These are phyloP conservation scores for Drosophila simulans DNA, from an alignment of 1,140 invertebrate species.

Conservation along the genomic window DNA sequence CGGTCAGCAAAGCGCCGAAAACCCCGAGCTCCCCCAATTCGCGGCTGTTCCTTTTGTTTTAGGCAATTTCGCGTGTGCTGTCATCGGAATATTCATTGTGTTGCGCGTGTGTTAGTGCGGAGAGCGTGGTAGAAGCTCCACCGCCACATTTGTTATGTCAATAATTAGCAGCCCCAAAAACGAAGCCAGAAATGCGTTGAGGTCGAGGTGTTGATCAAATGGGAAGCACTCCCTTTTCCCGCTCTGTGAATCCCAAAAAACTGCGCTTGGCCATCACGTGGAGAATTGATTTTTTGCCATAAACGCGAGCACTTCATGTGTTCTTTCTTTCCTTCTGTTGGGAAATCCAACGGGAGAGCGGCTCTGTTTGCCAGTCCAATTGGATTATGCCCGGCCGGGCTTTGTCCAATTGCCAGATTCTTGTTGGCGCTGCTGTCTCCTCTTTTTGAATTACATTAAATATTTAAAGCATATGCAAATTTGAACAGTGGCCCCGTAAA, in stretches of 20 bases:
- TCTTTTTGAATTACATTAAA: constrained; percentile 81
- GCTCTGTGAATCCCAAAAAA: constrained; percentile 35
- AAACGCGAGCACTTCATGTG: constrained; percentile 54
- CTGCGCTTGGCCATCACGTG: constrained; percentile 73
- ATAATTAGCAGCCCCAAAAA: constrained; percentile 72
- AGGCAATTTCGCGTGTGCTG: constrained; percentile 66
- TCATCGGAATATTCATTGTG: constrained; percentile 23
- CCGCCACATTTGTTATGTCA: constrained; percentile 76
- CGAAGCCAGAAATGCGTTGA: constrained; percentile 51
- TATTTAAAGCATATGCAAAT: constrained; percentile 83
- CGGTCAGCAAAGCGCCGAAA: neutral
- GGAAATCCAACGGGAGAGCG: constrained; percentile 9
- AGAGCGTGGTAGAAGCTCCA: constrained; percentile 10
- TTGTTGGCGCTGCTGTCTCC: constrained; percentile 51
- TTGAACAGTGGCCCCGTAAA: constrained; percentile 77
- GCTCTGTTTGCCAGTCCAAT: constrained; percentile 44
- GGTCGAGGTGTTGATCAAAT: constrained; percentile 31
- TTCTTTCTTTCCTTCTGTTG: constrained; percentile 32
- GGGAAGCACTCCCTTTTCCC: neutral
- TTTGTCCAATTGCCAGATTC: constrained; percentile 69
- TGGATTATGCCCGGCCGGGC: constrained; percentile 45
- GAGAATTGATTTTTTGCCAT: constrained; percentile 82
- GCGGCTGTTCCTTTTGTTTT: constrained; percentile 43
- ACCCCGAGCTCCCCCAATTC: constrained; percentile 6
- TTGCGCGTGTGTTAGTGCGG: constrained; percentile 2